Evolutionary conservation across 1,140 invertebrate genomes (phyloP).

Genomic region (Pissodes strobi): DNA sequence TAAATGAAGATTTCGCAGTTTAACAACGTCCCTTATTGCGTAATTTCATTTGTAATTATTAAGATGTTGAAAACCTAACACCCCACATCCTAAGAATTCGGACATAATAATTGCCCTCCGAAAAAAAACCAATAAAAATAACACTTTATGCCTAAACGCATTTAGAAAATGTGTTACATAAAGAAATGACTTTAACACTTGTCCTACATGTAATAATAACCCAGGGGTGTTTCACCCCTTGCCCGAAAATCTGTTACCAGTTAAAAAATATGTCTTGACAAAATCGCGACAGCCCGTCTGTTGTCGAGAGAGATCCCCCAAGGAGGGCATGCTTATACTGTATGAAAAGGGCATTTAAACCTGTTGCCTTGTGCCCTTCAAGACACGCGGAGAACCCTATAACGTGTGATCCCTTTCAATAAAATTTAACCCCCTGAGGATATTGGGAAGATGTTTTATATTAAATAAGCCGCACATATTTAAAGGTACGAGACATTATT

Average conservation of each 20-base stretch:
- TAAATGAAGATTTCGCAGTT: too few species aligned
- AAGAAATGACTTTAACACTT: constrained; percentile 17
- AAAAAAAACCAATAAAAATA: too few species aligned
- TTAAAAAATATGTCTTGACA: constrained; percentile 34
- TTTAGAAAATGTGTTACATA: constrained; percentile 6
- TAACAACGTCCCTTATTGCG: too few species aligned
- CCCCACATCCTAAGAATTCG: too few species aligned
- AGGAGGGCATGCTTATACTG: constrained; percentile 19
- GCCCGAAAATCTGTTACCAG: constrained; percentile 17
- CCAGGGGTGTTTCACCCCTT: constrained; percentile 24
- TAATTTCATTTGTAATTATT: too few species aligned
- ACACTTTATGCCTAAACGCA: too few species aligned
- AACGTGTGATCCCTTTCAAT: constrained; percentile 12
- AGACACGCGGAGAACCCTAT: neutral
- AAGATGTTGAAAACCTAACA: too few species aligned
- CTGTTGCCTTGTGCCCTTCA: constrained; percentile 24
- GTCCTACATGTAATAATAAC: constrained; percentile 17
- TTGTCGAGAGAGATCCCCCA: constrained; percentile 21
- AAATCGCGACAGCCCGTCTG: constrained; percentile 27
- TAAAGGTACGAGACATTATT: too few species aligned
- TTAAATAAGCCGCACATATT: too few species aligned
- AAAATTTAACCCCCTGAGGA: constrained; percentile 3
- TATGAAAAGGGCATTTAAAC: constrained; percentile 35
- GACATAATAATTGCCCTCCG: too few species aligned
- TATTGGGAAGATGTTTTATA: neutral